Base-by-base conservation (phyloP, 2,888 invertebrate species). In the Pachliopta kotzebuea region DNA sequence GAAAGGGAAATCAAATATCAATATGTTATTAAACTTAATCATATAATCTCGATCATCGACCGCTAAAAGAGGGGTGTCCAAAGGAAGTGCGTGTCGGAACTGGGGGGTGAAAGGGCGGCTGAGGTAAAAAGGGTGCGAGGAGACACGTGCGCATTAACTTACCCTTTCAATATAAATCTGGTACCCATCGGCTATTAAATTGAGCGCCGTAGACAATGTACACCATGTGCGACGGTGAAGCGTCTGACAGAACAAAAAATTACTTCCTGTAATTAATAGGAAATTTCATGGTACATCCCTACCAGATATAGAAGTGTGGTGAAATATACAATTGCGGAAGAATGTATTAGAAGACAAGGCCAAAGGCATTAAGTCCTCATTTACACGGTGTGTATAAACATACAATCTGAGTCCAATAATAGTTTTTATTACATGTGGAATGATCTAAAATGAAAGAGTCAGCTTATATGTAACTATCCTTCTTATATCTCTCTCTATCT, bases 141-240 rank as follows among this genome's bases (percentile, higher is more conserved):
- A 68, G 68, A 69, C 76, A 76, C 76, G 76, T 76, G 76, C 70
- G 67, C 67, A 45, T 52, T 50, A 65, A 65, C 68, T 66, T 72
- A 72, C 74, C 76, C 75, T 72, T 71, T 64, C 66, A 67, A 59
- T 68, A 69, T 63, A 71, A 73, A 72, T 73, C 74, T 71, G 71
- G 66, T 62, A 55, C 67, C 58, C 66, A 65, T 65, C 65, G 62
- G 58, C 53, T 65, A 66, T 66, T 62, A 59, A 66, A 67, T 63
- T 65, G 67, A 66, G 66, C 61, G 62, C 20, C 57, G 65, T 49
- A 57, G 56, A 59, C 56, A 66, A 66, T 66, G 29, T 66, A 42
- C 7, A 62, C 20, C 65, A 66, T 66, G 55, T 66, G 65, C 53
- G 37, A 17, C 7, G 9, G 20, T 45, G 54, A 29, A 49, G 56